Evolutionary conservation across 2,113 vertebrate species (phyloP).

Genomic region (Ctenomys sociabilis): DNA sequence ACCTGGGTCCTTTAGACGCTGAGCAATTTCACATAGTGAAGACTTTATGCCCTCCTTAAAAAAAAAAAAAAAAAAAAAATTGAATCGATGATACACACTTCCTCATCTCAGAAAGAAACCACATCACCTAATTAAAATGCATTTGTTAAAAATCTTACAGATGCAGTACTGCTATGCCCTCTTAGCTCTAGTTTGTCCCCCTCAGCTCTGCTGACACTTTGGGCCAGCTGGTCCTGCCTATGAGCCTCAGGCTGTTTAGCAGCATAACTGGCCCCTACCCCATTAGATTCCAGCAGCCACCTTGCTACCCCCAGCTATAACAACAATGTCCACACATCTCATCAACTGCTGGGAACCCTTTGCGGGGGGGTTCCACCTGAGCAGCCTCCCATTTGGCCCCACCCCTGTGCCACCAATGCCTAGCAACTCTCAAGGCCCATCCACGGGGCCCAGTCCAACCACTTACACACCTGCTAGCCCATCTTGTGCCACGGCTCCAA

Average conservation of each 20-base stretch:
- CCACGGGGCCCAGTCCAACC: neutral
- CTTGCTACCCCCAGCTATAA: neutral
- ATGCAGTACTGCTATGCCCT: neutral
- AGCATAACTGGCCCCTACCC: neutral
- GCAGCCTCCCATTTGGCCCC: neutral
- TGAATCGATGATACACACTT: neutral
- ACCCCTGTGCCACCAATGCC: neutral
- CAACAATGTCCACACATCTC: neutral
- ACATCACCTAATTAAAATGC: neutral
- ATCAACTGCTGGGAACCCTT: too few relatives aligned
- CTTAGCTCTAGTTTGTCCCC: neutral
- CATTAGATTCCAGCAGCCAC: neutral
- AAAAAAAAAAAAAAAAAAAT: neutral
- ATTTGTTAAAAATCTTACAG: neutral
- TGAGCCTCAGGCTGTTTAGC: accelerated
- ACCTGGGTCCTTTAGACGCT: neutral
- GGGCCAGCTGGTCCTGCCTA: neutral
- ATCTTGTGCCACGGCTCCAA: neutral
- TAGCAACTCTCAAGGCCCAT: neutral
- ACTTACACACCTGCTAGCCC: neutral
- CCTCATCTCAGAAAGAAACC: neutral
- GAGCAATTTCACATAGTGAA: neutral
- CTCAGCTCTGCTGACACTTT: neutral
- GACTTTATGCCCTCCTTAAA: neutral
- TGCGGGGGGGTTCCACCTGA: too few relatives aligned